Conservation (phyloP, 2,888 invertebrate genomes). For the Suillia variegata region DNA sequence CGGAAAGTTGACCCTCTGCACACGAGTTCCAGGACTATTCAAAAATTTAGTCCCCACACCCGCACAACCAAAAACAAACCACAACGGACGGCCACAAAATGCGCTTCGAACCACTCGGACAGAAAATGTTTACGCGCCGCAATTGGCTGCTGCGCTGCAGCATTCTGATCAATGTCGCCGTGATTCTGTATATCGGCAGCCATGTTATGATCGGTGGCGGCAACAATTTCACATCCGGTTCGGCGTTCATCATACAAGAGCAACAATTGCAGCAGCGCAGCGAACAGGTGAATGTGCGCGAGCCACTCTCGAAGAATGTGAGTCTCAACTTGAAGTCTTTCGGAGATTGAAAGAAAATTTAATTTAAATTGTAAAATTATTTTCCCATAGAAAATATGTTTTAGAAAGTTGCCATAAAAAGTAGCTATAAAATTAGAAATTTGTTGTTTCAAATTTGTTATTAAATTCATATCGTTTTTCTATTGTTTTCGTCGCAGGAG, state of each 20-base stretch:
- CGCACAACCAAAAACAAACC: too few species aligned
- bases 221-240: slow-evolving; percentile 54
- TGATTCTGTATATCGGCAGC: slow-evolving; percentile 73
- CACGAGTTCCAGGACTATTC: too few species aligned
- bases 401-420: too few species aligned
- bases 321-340: slow-evolving; percentile 3
- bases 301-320: slow-evolving; percentile 37
- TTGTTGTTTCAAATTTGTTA: too few species aligned
- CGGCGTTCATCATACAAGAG: slow-evolving; percentile 54
- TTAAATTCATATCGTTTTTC: too few species aligned
- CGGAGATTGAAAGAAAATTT: neutral
- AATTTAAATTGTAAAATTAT: too few species aligned
- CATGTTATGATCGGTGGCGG: slow-evolving; percentile 65
- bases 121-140: slow-evolving; percentile 65
- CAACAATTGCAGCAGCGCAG: slow-evolving; percentile 48
- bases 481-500: slow-evolving; percentile 31
- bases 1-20: too few species aligned
- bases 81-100: too few species aligned
- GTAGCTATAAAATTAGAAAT: too few species aligned
- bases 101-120: slow-evolving; percentile 55
- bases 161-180: slow-evolving; percentile 75
- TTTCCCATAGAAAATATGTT: neutral
- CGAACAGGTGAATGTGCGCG: slow-evolving; percentile 40
- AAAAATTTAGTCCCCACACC: too few species aligned
- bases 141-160: slow-evolving; percentile 77